These are phyloP conservation scores for Hemithea aestivaria DNA, from an alignment of 2,888 invertebrate species.

Conservation along the genomic window DNA sequence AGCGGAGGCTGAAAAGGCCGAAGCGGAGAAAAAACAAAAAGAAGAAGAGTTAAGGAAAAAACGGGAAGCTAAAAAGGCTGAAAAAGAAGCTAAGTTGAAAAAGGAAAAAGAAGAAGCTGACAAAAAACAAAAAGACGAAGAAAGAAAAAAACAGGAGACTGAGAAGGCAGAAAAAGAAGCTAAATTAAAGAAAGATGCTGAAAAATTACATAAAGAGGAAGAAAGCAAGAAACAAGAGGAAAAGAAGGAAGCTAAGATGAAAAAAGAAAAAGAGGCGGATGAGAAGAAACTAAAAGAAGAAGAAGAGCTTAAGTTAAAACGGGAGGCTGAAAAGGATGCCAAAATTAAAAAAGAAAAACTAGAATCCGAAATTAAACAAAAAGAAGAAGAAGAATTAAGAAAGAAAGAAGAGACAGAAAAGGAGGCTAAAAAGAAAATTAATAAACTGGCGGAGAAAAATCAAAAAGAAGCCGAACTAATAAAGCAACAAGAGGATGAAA, in stretches of 20 bases:
- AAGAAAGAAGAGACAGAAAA: constrained; percentile 11
- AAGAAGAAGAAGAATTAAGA: constrained; percentile 12
- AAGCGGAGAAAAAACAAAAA: not conserved
- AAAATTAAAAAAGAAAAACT: constrained; percentile 2
- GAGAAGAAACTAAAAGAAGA: constrained; percentile 12
- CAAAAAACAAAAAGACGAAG: constrained; percentile 3
- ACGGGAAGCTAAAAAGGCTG: constrained; percentile 2
- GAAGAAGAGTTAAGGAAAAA: constrained; percentile 12
- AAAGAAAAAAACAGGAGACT: constrained; percentile 8
- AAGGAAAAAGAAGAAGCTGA: constrained; percentile 9
- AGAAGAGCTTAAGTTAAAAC: constrained; percentile 1
- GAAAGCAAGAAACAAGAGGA: constrained; percentile 15
- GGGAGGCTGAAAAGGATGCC: constrained; percentile 15
- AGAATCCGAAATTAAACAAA: constrained; percentile 5
- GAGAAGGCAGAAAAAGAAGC: constrained; percentile 10
- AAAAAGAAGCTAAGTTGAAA: constrained; percentile 5
- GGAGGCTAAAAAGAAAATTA: constrained; percentile 19
- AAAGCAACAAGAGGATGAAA: constrained; percentile 6
- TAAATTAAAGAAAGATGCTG: constrained; percentile 12
- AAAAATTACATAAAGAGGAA: constrained; percentile 6
- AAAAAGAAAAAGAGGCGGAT: constrained; percentile 4
- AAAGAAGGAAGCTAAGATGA: constrained; percentile 10
- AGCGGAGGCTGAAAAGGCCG: not conserved
- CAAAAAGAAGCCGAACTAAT: constrained; percentile 7
- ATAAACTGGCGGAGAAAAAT: constrained; percentile 2